Conservation (phyloP, 2,113 vertebrate genomes). For the Alces alces region DNA sequence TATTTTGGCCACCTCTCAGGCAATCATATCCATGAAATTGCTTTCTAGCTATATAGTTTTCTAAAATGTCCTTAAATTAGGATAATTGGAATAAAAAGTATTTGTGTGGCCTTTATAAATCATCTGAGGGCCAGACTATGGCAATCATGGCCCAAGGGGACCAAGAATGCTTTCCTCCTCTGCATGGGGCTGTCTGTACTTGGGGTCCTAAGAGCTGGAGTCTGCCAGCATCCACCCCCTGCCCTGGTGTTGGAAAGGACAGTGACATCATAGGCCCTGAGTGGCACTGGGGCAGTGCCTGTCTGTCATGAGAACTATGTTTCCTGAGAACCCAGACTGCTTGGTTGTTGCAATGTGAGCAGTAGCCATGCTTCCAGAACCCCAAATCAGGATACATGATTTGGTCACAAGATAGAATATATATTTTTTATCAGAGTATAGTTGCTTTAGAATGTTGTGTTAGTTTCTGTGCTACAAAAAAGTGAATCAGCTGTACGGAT, state of each 20-base stretch:
- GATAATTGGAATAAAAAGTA: background rate
- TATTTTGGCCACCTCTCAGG: background rate
- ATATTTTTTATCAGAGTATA: background rate
- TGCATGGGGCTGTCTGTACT: accelerated
- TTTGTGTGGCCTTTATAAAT: background rate
- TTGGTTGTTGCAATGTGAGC: background rate
- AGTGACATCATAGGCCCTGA: accelerated
- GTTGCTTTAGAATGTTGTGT: background rate
- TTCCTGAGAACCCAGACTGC: background rate
- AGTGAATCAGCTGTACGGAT: background rate
- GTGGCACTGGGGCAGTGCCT: too few relatives aligned
- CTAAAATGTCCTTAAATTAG: background rate
- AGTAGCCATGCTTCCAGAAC: background rate
- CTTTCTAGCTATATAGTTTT: background rate
- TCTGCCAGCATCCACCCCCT: accelerated
- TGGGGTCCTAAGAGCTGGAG: too few relatives aligned
- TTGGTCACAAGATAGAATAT: background rate
- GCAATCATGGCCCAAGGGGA: background rate
- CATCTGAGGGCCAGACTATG: background rate
- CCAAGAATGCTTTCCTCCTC: background rate
- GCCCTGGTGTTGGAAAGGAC: background rate
- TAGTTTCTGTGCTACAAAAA: background rate
- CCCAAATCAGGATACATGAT: background rate
- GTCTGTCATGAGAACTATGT: accelerated
- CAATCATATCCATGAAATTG: background rate